Conservation (phyloP, 1,140 invertebrate species). For the Hyposmocoma kahamanoa region DNA sequence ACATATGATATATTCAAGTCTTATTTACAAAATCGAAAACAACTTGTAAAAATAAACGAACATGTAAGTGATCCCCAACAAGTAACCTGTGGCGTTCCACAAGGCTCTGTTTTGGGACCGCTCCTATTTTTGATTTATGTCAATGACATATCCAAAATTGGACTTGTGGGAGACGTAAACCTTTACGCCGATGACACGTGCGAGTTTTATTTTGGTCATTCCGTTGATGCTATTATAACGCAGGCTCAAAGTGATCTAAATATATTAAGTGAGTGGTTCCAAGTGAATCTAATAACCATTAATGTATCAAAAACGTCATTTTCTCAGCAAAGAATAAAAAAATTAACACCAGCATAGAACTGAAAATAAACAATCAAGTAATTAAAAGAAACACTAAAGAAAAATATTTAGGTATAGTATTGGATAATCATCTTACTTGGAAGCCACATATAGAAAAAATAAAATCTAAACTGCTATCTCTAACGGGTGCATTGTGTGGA, state of each 20-base stretch:
- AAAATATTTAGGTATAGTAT: no score
- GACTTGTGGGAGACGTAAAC: slow-evolving; percentile 17
- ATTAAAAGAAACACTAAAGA: no score
- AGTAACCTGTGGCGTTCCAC: slow-evolving; percentile 11
- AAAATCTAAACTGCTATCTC: no score
- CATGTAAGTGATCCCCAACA: slow-evolving; percentile 5
- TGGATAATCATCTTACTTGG: no score
- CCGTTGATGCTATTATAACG: slow-evolving; percentile 13
- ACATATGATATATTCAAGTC: slow-evolving; percentile 10
- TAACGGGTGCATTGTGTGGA: no score
- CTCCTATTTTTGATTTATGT: slow-evolving; percentile 24
- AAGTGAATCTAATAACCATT: slow-evolving; percentile 24
- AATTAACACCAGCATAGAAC: no score
- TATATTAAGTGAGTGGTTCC: slow-evolving; percentile 19
- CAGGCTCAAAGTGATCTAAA: slow-evolving; percentile 23
- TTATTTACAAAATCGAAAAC: slow-evolving; percentile 19
- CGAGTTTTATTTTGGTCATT: slow-evolving; percentile 18
- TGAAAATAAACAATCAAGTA: no score
- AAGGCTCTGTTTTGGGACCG: slow-evolving; percentile 22
- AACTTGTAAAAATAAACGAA: slow-evolving; percentile 20
- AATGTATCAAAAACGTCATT: slow-evolving; percentile 26
- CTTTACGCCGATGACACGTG: slow-evolving; percentile 30
- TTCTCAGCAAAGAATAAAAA: slow-evolving; percentile 31
- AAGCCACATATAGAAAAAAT: no score
- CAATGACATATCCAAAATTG: slow-evolving; percentile 17